phyloP scores from a whole-genome alignment of 2,797 vertebrate genomes.

The Selene dorsalis region DNA sequence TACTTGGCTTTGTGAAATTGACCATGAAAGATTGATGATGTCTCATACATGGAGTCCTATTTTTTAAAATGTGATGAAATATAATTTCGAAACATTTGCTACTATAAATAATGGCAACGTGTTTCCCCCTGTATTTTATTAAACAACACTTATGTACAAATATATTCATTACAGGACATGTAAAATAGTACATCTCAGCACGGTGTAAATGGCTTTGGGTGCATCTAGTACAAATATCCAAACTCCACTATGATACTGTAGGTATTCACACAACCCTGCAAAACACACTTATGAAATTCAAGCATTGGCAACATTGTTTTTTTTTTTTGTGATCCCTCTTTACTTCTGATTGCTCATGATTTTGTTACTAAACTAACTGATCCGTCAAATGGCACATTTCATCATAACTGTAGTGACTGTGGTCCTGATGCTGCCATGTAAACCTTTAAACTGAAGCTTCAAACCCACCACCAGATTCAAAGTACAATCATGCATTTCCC shows the following conservation, averaged over 20 bases:
- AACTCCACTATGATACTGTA: conserved; percentile 68
- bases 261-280: conserved; percentile 63
- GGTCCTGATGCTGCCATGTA: conserved; percentile 35
- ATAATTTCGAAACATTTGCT: background rate
- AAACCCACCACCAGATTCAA: conserved; percentile 48
- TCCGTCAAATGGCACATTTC: conserved; percentile 25
- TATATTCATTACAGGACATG: conserved; percentile 75
- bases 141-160: conserved; percentile 82
- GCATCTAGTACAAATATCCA: conserved; percentile 75
- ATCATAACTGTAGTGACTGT: conserved; percentile 19
- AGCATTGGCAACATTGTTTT: conserved; percentile 52
- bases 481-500: conserved; percentile 83
- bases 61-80: conserved; percentile 2
- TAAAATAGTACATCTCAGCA: conserved; percentile 81
- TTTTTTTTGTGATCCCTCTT: conserved; percentile 20
- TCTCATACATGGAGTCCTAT: conserved; percentile 10
- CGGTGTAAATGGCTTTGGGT: conserved; percentile 75
- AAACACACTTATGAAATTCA: conserved; percentile 69
- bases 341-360: conserved; percentile 45
- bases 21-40: conserved; percentile 47
- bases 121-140: conserved; percentile 72
- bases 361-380: conserved; percentile 33
- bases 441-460: conserved; percentile 47
- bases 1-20: conserved; percentile 42
- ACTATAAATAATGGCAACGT: background rate